These are phyloP conservation scores for Amblyopsis rosae DNA, from an alignment of 2,113 vertebrate genomes.

Conservation along the genomic window DNA sequence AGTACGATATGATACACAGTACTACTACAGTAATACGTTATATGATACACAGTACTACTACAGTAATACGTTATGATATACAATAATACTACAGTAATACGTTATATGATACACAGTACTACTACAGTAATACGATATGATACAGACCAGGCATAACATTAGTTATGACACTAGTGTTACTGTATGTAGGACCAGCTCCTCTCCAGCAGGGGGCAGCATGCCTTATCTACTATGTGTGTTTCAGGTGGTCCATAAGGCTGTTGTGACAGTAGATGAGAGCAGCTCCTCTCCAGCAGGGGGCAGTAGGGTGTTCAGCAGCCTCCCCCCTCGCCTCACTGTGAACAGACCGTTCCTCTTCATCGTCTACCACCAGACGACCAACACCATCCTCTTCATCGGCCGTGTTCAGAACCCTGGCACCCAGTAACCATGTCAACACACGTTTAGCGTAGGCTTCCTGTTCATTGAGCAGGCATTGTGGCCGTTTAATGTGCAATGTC, in stretches of 20 bases:
- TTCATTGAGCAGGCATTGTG: no score
- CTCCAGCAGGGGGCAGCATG: background rate
- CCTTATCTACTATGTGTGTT: background rate
- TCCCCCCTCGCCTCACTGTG: conserved; percentile 79
- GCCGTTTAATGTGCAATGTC: background rate
- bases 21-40: background rate
- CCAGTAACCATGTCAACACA: conserved; percentile 27
- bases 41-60: no score
- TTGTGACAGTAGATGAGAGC: conserved; percentile 79
- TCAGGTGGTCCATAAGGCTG: conserved; percentile 83
- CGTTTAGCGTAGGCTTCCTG: no score
- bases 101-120: no score
- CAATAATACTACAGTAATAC: background rate
- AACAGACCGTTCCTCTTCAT: conserved; percentile 86
- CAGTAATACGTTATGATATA: no score
- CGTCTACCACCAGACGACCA: conserved; percentile 81
- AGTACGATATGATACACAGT: background rate
- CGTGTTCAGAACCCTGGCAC: conserved; percentile 83
- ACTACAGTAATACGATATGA: no score
- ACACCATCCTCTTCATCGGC: conserved; percentile 82
- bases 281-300: conserved; percentile 56
- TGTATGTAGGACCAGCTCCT: background rate
- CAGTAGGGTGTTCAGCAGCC: conserved; percentile 60
- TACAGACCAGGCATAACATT: no score
- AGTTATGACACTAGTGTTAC: no score